These are phyloP conservation scores for Tipula helvola DNA, from an alignment of 2,888 invertebrate species.

Conservation along the genomic window DNA sequence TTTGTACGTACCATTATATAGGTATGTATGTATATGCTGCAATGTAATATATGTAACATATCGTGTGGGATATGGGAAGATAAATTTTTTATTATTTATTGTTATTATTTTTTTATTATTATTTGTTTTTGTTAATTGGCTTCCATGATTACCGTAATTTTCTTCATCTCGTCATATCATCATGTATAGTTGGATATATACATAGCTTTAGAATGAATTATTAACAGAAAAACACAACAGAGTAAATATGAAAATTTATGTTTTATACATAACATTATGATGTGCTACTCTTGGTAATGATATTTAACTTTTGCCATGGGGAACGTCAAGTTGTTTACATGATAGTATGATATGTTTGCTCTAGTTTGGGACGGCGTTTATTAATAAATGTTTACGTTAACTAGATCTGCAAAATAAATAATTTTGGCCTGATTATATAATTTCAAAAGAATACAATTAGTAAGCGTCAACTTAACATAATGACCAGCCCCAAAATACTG, in stretches of 20 bases:
- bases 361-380: background rate
- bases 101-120: background rate
- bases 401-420: too few relatives aligned
- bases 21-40: background rate
- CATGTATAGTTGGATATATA: background rate
- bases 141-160: constrained; percentile 4
- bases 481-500: too few relatives aligned
- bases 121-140: background rate
- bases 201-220: background rate
- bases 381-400: too few relatives aligned
- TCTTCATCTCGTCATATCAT: background rate
- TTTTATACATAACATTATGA: background rate
- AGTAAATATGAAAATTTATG: background rate
- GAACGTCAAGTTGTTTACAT: background rate
- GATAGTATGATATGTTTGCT: background rate
- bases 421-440: too few relatives aligned
- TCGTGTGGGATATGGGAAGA: background rate
- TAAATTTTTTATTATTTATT: background rate
- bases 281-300: background rate
- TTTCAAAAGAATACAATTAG: too few relatives aligned
- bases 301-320: constrained; percentile 4
- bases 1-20: background rate
- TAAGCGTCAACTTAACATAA: too few relatives aligned
- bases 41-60: background rate
- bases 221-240: background rate